Percentiles rank a stretch among this genome's conserved stretches.
phyloP scores from a whole-genome alignment of 2,113 vertebrate species.

The Dromaius novaehollandiae region DNA sequence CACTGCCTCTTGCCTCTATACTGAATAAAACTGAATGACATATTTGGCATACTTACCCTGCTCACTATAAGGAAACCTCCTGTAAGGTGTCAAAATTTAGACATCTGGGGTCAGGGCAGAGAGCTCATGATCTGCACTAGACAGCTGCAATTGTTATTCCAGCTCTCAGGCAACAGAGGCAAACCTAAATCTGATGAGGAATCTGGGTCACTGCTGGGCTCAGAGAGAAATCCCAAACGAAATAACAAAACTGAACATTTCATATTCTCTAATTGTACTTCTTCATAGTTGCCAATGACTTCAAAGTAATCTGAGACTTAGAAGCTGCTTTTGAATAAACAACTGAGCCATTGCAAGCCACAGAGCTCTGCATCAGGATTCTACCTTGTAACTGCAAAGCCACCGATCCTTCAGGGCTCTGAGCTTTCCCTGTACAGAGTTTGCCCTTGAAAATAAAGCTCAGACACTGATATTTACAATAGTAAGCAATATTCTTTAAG shows the following conservation, averaged over 20 bases:
- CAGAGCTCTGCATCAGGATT: neutral
- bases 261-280: neutral
- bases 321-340: constrained; percentile 7
- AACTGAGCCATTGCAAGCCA: neutral
- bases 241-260: constrained; percentile 23
- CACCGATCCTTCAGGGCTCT: neutral
- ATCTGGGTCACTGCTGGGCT: constrained; percentile 41
- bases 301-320: constrained; percentile 10
- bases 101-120: neutral
- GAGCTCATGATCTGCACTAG: neutral
- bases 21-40: rapidly evolving
- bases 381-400: neutral
- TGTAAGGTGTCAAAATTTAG: neutral
- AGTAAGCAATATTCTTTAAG: neutral
- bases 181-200: constrained; percentile 29
- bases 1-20: neutral
- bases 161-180: neutral
- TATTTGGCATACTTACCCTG: neutral
- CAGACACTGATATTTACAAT: neutral
- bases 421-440: neutral
- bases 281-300: neutral
- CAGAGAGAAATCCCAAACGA: neutral
- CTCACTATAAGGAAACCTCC: neutral
- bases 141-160: neutral
- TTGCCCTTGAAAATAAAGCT: neutral